phyloP scores from a whole-genome alignment of 2,797 vertebrate species.

The Eulemur albifrons region DNA sequence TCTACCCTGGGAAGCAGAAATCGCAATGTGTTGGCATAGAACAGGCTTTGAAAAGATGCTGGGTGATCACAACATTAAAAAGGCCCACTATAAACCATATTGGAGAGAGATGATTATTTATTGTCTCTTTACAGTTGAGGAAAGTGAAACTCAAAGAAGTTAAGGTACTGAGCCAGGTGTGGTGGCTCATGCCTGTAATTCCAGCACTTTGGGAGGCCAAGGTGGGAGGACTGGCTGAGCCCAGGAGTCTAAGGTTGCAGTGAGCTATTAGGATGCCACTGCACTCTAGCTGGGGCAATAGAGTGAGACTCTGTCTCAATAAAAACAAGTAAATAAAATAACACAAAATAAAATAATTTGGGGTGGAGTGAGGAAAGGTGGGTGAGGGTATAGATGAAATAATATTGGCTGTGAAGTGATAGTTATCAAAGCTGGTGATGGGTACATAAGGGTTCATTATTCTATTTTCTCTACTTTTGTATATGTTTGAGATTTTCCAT shows the following conservation, averaged over 20 bases:
- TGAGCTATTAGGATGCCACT: background rate
- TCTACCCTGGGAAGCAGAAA: background rate
- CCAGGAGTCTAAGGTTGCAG: background rate
- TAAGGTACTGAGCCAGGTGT: background rate
- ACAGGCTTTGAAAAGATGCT: background rate
- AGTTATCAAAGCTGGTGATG: background rate
- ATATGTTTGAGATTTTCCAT: background rate
- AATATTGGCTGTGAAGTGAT: background rate
- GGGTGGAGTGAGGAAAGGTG: background rate
- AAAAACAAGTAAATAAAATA: too few species aligned
- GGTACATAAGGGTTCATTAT: background rate
- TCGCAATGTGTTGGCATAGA: background rate
- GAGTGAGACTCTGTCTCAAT: background rate
- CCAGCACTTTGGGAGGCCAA: background rate
- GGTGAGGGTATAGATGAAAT: background rate
- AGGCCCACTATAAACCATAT: background rate
- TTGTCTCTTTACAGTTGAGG: too few species aligned
- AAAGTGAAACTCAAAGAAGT: too few species aligned
- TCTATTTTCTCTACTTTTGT: background rate
- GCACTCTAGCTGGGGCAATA: background rate
- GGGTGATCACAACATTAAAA: background rate
- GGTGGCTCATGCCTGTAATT: background rate
- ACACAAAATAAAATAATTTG: background rate
- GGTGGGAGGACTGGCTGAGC: background rate
- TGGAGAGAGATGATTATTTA: too few species aligned